A percentile compares a stretch with the other conserved stretches of the same genome.
These are phyloP conservation scores for Diarsia brunnea DNA, from an alignment of 2,888 invertebrate species.

Conservation along the genomic window DNA sequence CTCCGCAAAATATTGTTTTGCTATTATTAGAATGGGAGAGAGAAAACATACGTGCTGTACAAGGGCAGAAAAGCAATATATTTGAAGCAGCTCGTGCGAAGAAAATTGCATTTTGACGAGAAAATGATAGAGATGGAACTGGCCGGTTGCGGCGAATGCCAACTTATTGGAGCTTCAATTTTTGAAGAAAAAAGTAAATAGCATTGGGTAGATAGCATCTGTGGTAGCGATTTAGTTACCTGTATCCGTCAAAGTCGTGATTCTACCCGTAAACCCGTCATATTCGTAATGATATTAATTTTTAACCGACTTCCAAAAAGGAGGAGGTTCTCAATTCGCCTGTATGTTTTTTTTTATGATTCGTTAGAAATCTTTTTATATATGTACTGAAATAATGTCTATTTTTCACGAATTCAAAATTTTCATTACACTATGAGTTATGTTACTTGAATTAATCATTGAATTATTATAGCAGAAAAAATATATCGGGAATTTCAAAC, in stretches of 20 bases:
- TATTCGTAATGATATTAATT: too few species aligned
- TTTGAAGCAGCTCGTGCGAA: constrained; percentile 15
- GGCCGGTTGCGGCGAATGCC: constrained; percentile 5
- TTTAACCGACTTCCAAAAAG: too few species aligned
- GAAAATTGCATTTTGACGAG: constrained; percentile 47
- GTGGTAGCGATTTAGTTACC: neutral
- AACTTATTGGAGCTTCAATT: neutral
- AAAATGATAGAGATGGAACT: constrained; percentile 6
- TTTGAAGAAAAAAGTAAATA: neutral
- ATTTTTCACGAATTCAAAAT: too few species aligned
- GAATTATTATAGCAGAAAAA: too few species aligned
- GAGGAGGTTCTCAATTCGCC: too few species aligned
- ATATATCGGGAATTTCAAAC: too few species aligned
- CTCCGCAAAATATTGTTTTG: constrained; percentile 42
- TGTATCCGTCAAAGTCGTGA: neutral
- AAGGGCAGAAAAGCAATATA: constrained; percentile 25
- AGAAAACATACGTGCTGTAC: constrained; percentile 25
- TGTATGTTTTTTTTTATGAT: too few species aligned
- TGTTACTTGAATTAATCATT: too few species aligned
- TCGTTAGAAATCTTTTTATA: too few species aligned
- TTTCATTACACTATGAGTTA: too few species aligned
- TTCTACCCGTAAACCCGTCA: neutral
- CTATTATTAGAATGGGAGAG: constrained; percentile 23
- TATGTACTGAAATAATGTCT: too few species aligned
- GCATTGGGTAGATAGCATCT: neutral